Percentiles rank a stretch among this genome's conserved stretches.
Evolutionary conservation across 2,888 invertebrate genomes (phyloP).

Genomic region (Diogma glabrata): DNA sequence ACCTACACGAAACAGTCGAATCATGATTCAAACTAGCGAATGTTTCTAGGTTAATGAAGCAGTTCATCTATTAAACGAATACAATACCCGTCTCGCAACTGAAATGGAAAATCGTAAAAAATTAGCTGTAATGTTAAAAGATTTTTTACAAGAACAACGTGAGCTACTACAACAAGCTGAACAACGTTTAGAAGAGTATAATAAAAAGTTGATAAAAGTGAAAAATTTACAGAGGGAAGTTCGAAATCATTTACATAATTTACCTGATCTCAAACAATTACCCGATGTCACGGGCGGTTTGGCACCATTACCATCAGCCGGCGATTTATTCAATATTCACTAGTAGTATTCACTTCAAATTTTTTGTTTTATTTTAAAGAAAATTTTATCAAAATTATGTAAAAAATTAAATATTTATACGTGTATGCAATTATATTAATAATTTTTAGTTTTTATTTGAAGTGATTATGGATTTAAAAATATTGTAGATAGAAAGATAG

Average conservation of each 20-base stretch:
- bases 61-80: conserved; percentile 71
- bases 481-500: too few species aligned
- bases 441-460: too few species aligned
- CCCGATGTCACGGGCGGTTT: conserved; percentile 88
- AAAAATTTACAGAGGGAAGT: conserved; percentile 78
- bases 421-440: too few species aligned
- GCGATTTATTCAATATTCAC: conserved; percentile 77
- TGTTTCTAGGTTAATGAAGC: too few species aligned
- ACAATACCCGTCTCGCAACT: conserved; percentile 71
- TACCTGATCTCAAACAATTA: conserved; percentile 84
- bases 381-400: too few species aligned
- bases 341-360: too few species aligned
- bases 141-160: conserved; percentile 77
- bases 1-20: too few species aligned
- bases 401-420: too few species aligned
- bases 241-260: conserved; percentile 82
- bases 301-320: conserved; percentile 88
- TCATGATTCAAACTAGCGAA: too few species aligned
- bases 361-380: too few species aligned
- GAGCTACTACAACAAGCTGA: conserved; percentile 80
- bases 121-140: conserved; percentile 74
- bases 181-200: conserved; percentile 80
- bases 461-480: too few species aligned
- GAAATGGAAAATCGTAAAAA: conserved; percentile 85
- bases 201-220: conserved; percentile 77